Conservation (phyloP, 1,140 invertebrate genomes). For the Dendrolimus kikuchii region DNA sequence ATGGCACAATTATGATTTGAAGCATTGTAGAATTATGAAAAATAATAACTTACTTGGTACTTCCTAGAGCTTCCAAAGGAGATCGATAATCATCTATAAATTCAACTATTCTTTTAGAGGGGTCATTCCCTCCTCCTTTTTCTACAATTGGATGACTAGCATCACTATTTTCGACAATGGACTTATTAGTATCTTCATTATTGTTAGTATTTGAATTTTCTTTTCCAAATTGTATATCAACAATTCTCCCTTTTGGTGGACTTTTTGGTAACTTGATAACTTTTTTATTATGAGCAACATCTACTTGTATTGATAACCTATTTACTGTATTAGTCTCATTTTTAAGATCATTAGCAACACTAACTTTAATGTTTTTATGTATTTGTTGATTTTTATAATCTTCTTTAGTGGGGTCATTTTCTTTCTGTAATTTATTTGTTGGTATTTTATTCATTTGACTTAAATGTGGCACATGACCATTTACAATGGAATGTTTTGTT, state of each 20-base stretch:
- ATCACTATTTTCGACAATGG: slow-evolving; percentile 4
- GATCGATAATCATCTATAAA: slow-evolving; percentile 44
- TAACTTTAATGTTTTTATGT: slow-evolving; percentile 13
- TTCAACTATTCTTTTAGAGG: slow-evolving; percentile 7
- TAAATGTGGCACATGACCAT: slow-evolving; percentile 14
- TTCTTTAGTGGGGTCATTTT: slow-evolving; percentile 25
- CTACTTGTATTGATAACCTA: slow-evolving; percentile 40
- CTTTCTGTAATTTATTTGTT: slow-evolving; percentile 21
- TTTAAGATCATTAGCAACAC: slow-evolving; percentile 3
- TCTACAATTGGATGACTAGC: slow-evolving; percentile 14
- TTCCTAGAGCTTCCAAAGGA: slow-evolving; percentile 43
- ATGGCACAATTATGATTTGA: too few relatives aligned
- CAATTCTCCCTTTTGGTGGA: slow-evolving; percentile 18
- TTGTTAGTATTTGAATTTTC: slow-evolving; percentile 6
- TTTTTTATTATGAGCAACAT: slow-evolving; percentile 47
- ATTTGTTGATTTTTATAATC: slow-evolving; percentile 25
- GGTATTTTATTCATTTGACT: slow-evolving; percentile 13
- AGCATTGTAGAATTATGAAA: slow-evolving; percentile 1
- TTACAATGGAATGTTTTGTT: slow-evolving; percentile 42
- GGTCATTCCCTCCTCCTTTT: slow-evolving; percentile 12
- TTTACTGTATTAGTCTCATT: slow-evolving; percentile 10
- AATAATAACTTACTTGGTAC: slow-evolving; percentile 41
- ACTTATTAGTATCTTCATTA: neutral
- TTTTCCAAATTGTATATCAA: slow-evolving; percentile 19
- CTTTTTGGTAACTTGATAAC: slow-evolving; percentile 34